These are phyloP conservation scores for Pachycephus smyrnensis DNA, from an alignment of 2,888 invertebrate genomes.

Conservation along the genomic window DNA sequence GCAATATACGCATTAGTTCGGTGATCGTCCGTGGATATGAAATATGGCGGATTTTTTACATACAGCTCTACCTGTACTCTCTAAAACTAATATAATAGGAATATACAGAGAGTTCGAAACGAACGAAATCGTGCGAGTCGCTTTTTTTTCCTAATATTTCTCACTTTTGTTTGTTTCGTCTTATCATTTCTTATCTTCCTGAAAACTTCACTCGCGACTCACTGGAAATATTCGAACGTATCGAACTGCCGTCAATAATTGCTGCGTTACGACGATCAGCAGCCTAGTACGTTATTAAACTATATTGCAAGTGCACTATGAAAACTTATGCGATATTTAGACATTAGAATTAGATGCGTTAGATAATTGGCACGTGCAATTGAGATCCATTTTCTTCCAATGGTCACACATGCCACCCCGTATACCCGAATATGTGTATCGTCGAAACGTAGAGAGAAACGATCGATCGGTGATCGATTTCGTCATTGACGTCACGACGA, in stretches of 20 bases:
- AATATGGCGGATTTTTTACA: background rate
- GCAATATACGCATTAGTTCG: background rate
- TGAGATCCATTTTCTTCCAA: background rate
- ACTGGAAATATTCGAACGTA: background rate
- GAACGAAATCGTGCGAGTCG: background rate
- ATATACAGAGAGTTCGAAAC: background rate
- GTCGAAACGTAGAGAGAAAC: slow-evolving; percentile 1
- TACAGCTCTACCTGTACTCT: background rate
- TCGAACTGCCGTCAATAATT: background rate
- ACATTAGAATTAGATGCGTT: background rate
- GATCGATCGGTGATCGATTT: background rate
- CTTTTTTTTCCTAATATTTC: too few relatives aligned
- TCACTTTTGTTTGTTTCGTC: background rate
- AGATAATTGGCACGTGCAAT: slow-evolving; percentile 18
- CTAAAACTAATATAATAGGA: background rate
- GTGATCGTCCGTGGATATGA: background rate
- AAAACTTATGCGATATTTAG: background rate
- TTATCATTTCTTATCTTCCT: background rate
- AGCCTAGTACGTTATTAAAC: background rate
- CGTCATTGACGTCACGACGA: background rate
- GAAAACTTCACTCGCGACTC: background rate
- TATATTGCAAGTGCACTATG: background rate
- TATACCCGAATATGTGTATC: slow-evolving; percentile 26
- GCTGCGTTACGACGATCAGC: background rate
- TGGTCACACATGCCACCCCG: slow-evolving; percentile 21